Percentiles rank a stretch among this genome's conserved stretches.
Evolutionary conservation across 30 jellyfish, hydroid and myxozoan genomes (phyloP).

Genomic region (Euphysa ruthae): DNA sequence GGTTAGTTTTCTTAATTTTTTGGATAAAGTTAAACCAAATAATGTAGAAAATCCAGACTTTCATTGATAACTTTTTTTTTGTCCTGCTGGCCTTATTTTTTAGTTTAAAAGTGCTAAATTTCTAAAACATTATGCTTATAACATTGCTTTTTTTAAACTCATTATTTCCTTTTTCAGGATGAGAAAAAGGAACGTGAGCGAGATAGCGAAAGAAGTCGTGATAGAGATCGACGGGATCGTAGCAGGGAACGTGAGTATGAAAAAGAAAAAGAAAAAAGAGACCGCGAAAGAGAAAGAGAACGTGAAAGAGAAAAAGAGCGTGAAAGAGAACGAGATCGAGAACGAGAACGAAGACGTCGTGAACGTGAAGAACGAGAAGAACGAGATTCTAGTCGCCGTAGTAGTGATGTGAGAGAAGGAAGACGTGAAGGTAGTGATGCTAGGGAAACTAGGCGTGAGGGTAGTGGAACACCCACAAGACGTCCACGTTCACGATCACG

Average conservation of each 20-base stretch:
- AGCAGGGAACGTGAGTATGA: slow-evolving; percentile 38
- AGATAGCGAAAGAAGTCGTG: slow-evolving; percentile 57
- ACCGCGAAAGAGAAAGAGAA: slow-evolving; percentile 37
- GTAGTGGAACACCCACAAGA: slow-evolving; percentile 62
- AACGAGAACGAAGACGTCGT: slow-evolving; percentile 25
- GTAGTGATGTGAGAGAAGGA: slow-evolving; percentile 52
- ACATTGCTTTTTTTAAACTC: no score
- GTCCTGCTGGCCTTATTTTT: no score
- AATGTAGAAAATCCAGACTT: no score
- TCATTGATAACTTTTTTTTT: no score
- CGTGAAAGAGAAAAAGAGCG: slow-evolving; percentile 42
- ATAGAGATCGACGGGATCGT: slow-evolving; percentile 54
- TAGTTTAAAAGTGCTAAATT: no score
- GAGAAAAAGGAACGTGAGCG: slow-evolving; percentile 71
- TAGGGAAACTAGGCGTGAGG: slow-evolving; percentile 17
- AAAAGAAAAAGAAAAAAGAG: slow-evolving; percentile 39
- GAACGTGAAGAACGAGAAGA: slow-evolving; percentile 54
- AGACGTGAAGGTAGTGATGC: slow-evolving; percentile 46
- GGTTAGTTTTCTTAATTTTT: no score
- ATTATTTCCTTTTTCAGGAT: slow-evolving; percentile 8
- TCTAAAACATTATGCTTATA: no score
- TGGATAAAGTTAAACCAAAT: no score
- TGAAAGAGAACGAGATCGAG: slow-evolving; percentile 35
- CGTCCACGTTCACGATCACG: slow-evolving; percentile 49
- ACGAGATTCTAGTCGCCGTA: slow-evolving; percentile 39